phyloP scores from a whole-genome alignment of 37 sponge, comb jelly and placozoan genomes.

The Petrosia ficiformis region DNA sequence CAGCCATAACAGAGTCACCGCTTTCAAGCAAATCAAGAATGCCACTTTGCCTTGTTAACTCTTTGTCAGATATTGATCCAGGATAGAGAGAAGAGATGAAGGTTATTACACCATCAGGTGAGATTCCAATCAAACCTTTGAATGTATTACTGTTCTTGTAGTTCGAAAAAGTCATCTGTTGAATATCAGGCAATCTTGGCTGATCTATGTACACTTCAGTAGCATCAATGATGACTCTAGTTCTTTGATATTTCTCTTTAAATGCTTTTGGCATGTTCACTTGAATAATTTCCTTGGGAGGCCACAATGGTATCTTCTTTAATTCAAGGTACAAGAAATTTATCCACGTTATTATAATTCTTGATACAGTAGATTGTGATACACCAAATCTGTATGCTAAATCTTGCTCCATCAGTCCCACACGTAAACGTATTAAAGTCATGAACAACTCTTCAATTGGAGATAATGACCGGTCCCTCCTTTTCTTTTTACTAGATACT shows the following conservation, averaged over 20 bases:
- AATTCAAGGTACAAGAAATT: constrained; percentile 10
- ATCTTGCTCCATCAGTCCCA: constrained; percentile 33
- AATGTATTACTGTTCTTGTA: constrained; percentile 54
- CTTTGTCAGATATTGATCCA: constrained; percentile 51
- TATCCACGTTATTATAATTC: constrained; percentile 39
- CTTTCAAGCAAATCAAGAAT: constrained; percentile 33
- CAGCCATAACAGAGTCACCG: constrained; percentile 67
- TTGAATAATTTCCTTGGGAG: constrained; percentile 19
- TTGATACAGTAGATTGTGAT: constrained; percentile 26
- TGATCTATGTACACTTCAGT: constrained; percentile 41
- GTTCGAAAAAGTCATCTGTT: constrained; percentile 39
- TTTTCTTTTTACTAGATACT: not conserved
- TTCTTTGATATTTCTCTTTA: constrained; percentile 29
- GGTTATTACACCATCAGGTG: constrained; percentile 40
- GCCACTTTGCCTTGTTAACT: constrained; percentile 34
- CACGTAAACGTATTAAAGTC: constrained; percentile 18
- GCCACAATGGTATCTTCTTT: constrained; percentile 34
- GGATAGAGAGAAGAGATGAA: constrained; percentile 41
- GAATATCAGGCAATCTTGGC: constrained; percentile 28
- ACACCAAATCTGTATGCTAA: constrained; percentile 33
- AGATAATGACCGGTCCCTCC: constrained; percentile 15
- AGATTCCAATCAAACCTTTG: constrained; percentile 52
- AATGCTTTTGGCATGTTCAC: constrained; percentile 29
- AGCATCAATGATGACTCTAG: constrained; percentile 36
- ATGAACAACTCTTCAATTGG: constrained; percentile 44